phyloP scores from a whole-genome alignment of 2,797 vertebrate genomes.

The Arnoldichthys spilopterus region DNA sequence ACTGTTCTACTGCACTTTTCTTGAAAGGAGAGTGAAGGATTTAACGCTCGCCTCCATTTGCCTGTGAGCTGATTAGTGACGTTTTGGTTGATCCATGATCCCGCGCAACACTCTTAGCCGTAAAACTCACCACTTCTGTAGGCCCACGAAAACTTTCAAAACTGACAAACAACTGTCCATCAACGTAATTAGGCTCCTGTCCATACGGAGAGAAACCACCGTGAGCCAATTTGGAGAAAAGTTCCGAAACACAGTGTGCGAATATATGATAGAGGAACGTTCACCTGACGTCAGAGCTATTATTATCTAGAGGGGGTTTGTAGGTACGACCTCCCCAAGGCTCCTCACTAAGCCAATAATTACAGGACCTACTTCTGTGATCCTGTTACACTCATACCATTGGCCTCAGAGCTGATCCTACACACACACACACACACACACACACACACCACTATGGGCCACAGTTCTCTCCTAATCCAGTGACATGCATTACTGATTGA shows the following conservation, averaged over 20 bases:
- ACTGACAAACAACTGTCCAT: neutral
- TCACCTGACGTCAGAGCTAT: conserved; percentile 45
- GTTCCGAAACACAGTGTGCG: neutral
- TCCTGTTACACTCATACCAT: conserved; percentile 71
- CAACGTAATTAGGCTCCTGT: neutral
- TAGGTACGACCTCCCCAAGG: conserved; percentile 64
- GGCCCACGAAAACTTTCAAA: neutral
- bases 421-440: conserved; percentile 46
- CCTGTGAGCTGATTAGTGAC: conserved; percentile 17
- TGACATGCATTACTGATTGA: conserved; percentile 80
- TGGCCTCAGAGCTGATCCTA: conserved; percentile 74
- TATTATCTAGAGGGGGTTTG: conserved; percentile 43
- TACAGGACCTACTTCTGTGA: conserved; percentile 72
- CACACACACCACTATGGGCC: neutral
- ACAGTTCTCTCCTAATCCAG: conserved; percentile 72
- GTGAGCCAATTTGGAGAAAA: too few relatives aligned
- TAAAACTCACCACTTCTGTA: neutral
- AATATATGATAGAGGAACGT: conserved; percentile 28
- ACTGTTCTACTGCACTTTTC: neutral
- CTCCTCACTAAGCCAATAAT: conserved; percentile 68
- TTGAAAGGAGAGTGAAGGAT: neutral
- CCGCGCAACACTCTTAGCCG: neutral
- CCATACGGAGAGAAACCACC: neutral
- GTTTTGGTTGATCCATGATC: conserved; percentile 2
- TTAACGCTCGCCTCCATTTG: neutral